phyloP scores from a whole-genome alignment of 2,797 vertebrate genomes.

The Coendou prehensilis region DNA sequence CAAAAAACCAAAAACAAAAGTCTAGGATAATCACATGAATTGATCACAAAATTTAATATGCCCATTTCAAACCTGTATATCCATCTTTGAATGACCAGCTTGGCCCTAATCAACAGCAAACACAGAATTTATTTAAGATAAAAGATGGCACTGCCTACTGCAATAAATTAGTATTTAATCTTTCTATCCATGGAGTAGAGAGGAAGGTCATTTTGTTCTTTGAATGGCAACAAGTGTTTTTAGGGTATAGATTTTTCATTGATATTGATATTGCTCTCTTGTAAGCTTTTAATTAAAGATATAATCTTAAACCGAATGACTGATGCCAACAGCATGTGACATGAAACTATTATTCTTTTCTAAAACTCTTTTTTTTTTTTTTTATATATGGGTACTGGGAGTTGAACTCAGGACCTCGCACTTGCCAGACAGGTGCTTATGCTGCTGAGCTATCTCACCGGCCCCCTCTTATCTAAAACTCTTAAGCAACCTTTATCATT shows the following conservation, averaged over 20 bases:
- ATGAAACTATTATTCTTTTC: neutral
- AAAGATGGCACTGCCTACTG: neutral
- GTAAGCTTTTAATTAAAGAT: constrained; percentile 19
- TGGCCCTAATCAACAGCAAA: constrained; percentile 1
- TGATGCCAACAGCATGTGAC: neutral
- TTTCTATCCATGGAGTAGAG: neutral
- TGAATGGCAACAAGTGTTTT: neutral
- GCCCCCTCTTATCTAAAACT: neutral
- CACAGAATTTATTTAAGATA: neutral
- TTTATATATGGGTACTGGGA: too few species aligned
- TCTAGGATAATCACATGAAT: constrained; percentile 11
- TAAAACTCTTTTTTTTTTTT: neutral
- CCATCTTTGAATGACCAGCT: constrained; percentile 15
- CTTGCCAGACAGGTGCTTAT: too few species aligned
- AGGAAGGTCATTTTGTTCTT: neutral
- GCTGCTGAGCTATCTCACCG: too few species aligned
- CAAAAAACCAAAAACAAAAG: too few species aligned
- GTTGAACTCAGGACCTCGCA: too few species aligned
- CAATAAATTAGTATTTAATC: constrained; percentile 20
- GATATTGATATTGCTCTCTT: neutral
- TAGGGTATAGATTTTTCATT: neutral
- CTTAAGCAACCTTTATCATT: constrained; percentile 49
- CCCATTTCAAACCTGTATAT: neutral
- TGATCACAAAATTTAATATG: constrained; percentile 31
- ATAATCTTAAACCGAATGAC: constrained; percentile 40